Evolutionary conservation across 2,797 vertebrate species (phyloP), one percentile per base, ranked within the genome.

Genomic region (Okamejei kenojei): DNA sequence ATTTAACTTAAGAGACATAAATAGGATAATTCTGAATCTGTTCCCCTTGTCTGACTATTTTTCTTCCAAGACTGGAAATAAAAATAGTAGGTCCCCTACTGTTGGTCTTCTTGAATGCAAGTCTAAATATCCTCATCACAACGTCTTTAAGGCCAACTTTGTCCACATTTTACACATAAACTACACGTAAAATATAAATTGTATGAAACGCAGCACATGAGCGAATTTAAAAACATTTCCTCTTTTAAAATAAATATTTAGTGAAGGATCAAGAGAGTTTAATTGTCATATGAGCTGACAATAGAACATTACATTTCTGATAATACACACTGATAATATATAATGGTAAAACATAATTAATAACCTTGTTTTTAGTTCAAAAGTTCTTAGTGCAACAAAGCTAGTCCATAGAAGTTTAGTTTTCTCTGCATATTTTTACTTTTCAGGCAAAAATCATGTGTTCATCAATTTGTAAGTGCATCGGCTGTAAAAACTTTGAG

Each of bases 401-500:
- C 5, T 54, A 54, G 45, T 54, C 45, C 45, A 54, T 54, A 54
- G 45, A 54, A 54, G 45, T 54, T 23, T 92, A 54, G 21, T 92
- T 92, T 73, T 92, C 38, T 26, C 38, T n/a, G 26, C 29, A 13
- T 29, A 11, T 80, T 93, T 88, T 93, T 93, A 94, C 68, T 93
- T 94, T 94, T 94, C 94, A 99, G 99, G 99, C 99, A 84, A 99
- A 99, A 97, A 99, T 99, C 94, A 99, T 99, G 99, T 99, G 99
- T 95, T 99, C 99, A 91, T 99, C 99, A 81, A 99, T 99, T 95
- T 99, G 99, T 94, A 99, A 99, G 95, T 99, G 99, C 93, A 96
- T 99, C 73, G 99, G 99, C 95, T 99, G 99, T 94, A 99, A 99
- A 95, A 99, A 99, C 96, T 99, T 99, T 93, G 99, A 99, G 95